Conservation (phyloP, 1,140 invertebrate species). For the Brachionus koreanus region DNA sequence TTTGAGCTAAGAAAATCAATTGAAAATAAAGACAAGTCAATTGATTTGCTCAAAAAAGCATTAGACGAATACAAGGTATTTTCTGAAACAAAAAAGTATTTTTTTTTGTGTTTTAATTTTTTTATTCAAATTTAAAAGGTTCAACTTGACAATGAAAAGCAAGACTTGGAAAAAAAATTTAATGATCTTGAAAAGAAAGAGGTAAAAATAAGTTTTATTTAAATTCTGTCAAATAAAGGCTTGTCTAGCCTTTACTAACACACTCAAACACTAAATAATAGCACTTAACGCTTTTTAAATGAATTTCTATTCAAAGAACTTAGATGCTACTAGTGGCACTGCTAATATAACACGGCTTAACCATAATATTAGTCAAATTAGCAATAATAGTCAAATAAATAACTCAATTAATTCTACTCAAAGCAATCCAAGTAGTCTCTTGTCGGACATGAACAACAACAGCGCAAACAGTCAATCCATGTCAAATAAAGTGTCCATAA, state of each 20-base stretch:
- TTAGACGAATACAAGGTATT: conserved; percentile 23
- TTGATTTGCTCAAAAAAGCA: conserved; percentile 18
- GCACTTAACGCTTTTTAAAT: not conserved
- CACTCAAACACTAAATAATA: not conserved
- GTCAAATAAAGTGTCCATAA: conserved; percentile 1
- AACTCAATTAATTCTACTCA: conserved; percentile 1
- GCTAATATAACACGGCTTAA: conserved; percentile 27
- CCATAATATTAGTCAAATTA: conserved; percentile 4
- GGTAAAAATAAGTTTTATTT: not conserved
- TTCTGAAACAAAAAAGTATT: not conserved
- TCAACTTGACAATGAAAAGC: conserved; percentile 11
- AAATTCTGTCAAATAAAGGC: not conserved
- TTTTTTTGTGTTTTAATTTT: not conserved
- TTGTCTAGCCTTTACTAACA: not conserved
- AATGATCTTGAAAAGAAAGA: conserved; percentile 34
- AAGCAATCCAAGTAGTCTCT: not conserved
- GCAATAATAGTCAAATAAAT: conserved; percentile 19
- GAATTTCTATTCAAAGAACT: conserved; percentile 9
- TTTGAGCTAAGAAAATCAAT: conserved; percentile 5
- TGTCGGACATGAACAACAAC: not conserved
- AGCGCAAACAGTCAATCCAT: not conserved
- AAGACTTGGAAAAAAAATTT: conserved; percentile 28
- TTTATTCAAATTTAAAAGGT: not conserved
- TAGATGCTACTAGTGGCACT: conserved; percentile 28
- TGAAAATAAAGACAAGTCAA: conserved; percentile 14